Base-by-base conservation (phyloP, 2,113 vertebrate species). In the Sebastes schlegelii region DNA sequence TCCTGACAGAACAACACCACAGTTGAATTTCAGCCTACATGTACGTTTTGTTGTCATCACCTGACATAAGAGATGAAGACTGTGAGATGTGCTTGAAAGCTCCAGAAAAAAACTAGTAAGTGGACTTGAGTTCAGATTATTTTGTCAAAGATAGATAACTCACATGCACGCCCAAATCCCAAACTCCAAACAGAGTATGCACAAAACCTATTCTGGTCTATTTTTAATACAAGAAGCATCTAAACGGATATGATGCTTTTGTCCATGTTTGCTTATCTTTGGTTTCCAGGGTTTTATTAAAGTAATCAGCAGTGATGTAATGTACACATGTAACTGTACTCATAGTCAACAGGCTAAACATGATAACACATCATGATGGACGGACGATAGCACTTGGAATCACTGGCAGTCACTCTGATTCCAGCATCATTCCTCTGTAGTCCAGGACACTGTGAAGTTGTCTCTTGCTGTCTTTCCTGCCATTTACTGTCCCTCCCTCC, bases 371-470 rank as follows among this genome's bases (percentile, higher is more conserved):
- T 69, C 9, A 34, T 62, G 62, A 8, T 46, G 16, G 60, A 67
- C 65, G 58, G 19, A 54, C 23, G 23, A 45, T 13, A 6, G 26
- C 43, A 3, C 43, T 42, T 65, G 45, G 43, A 78, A 16, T 74
- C 21, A 11, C 49, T 70, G 46, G 72, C 58, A 54, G 51, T 14
- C 66, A 66, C 67, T 79, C 60, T 58, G 54, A 23, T 52, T 60
- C 52, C 10, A 49, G 77, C 55, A 82, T 86, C 79, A 55, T 85
- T 73, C 62, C 75, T 82, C 79, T 65, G 71, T n/a, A 71, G 77
- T 73, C 43, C n/a, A 66, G 81, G 62, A 87, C 73, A 75, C 66
- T 16, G 23, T 64, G 49, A 63, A 62, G 70, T 43, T 74, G 68
- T 70, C 66, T 80, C 42, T 14, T 26, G 12, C 61, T 8, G 57